A percentile compares a stretch with the other conserved stretches of the same genome.
These are phyloP conservation scores for Mandrillus leucophaeus DNA, from an alignment of 2,113 vertebrate genomes.

Conservation along the genomic window DNA sequence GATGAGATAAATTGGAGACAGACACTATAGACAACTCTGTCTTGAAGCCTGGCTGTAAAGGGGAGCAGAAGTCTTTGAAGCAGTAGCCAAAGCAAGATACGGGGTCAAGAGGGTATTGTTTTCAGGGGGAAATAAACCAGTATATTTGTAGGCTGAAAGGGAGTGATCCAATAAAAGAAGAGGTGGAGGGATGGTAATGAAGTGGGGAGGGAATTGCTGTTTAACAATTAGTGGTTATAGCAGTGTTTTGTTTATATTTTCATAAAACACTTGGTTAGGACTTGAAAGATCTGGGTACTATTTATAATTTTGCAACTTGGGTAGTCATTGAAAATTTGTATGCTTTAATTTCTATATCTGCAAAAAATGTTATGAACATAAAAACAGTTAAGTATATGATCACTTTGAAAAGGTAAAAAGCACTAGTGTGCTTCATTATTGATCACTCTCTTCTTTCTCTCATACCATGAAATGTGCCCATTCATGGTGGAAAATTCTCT, in stretches of 20 bases:
- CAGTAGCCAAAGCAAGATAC: neutral
- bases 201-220: neutral
- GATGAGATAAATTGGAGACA: neutral
- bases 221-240: neutral
- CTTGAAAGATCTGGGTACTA: neutral
- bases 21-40: neutral
- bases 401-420: neutral
- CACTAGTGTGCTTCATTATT: neutral
- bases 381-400: neutral
- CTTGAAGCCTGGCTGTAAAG: neutral
- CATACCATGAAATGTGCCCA: neutral
- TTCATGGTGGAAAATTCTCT: neutral
- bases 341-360: neutral
- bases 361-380: constrained; percentile 13
- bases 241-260: neutral
- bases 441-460: neutral
- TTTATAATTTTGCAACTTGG: neutral
- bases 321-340: neutral
- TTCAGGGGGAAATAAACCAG: neutral
- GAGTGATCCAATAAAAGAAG: neutral
- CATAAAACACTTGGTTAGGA: neutral
- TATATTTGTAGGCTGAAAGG: neutral
- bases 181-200: neutral
- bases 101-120: neutral
- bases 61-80: neutral